A percentile compares a stretch with the other conserved stretches of the same genome.
phyloP scores from a whole-genome alignment of 2,797 vertebrate genomes.

The Hypotaenidia okinawae region DNA sequence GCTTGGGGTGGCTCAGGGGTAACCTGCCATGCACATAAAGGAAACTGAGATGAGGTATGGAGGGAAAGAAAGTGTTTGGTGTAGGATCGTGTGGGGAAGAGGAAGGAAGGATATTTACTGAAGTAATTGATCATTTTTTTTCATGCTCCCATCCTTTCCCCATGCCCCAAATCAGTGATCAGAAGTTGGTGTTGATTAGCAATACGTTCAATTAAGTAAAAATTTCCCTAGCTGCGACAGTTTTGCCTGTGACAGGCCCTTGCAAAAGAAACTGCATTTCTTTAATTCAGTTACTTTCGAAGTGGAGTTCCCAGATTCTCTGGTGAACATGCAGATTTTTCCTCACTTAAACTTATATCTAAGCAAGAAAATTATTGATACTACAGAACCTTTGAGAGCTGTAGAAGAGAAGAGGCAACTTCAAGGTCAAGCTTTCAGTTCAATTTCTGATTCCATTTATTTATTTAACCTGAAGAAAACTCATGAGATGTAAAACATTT shows the following conservation, averaged over 20 bases:
- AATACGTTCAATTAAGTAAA: not conserved
- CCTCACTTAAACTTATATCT: not conserved
- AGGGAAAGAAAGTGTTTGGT: not conserved
- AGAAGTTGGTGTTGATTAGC: not conserved
- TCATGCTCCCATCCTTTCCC: not conserved
- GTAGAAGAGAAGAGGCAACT: not conserved
- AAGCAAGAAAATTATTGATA: not conserved
- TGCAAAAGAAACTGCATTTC: not conserved
- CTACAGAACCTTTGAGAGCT: not conserved
- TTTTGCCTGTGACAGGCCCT: not conserved
- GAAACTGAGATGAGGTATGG: not conserved
- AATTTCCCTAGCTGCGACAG: not conserved
- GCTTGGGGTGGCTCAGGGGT: no score
- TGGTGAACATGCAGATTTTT: not conserved
- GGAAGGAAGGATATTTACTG: not conserved
- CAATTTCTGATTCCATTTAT: not conserved
- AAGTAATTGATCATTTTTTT: not conserved
- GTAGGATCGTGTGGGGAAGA: not conserved
- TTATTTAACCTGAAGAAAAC: conserved; percentile 9
- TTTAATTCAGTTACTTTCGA: not conserved
- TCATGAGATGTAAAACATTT: not conserved
- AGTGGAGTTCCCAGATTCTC: not conserved
- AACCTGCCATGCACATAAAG: no score
- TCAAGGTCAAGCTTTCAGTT: not conserved
- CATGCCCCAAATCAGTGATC: not conserved